A percentile compares a stretch with the other conserved stretches of the same genome.
phyloP scores from a whole-genome alignment of 2,113 vertebrate genomes.

The Hyla sarda region DNA sequence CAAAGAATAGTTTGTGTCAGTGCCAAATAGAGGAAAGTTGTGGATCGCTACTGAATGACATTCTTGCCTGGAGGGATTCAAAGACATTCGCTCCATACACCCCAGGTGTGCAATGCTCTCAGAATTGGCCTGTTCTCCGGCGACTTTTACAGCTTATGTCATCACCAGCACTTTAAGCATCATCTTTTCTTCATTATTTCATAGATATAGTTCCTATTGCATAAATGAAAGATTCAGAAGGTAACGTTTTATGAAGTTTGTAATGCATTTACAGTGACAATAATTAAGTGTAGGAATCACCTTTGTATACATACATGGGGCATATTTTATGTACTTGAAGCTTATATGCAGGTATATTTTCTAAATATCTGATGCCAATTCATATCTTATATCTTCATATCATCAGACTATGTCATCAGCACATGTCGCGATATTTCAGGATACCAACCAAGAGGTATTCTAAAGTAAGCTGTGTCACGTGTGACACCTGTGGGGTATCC shows the following conservation, averaged over 20 bases:
- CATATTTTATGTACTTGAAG: no score
- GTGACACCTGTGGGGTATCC: no score
- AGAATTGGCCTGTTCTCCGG: background rate
- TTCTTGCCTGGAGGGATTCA: conserved; percentile 19
- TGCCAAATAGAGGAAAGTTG: conserved; percentile 23
- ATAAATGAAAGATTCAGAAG: background rate
- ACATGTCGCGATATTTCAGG: no score
- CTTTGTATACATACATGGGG: no score
- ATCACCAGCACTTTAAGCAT: background rate
- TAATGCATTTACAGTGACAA: background rate
- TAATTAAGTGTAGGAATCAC: background rate
- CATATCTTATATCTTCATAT: no score
- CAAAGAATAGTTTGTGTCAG: conserved; percentile 12
- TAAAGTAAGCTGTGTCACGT: no score
- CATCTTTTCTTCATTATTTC: background rate
- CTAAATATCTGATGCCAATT: no score
- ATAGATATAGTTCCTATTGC: background rate
- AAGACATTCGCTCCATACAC: background rate
- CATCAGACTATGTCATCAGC: no score
- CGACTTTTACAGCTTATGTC: background rate
- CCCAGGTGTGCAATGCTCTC: conserved; percentile 24
- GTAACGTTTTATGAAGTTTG: background rate
- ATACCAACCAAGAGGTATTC: no score
- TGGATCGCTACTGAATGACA: background rate
- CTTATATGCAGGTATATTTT: no score